Base-by-base conservation (phyloP, 2,888 invertebrate genomes). In the Caenorhabditis uteleia region DNA sequence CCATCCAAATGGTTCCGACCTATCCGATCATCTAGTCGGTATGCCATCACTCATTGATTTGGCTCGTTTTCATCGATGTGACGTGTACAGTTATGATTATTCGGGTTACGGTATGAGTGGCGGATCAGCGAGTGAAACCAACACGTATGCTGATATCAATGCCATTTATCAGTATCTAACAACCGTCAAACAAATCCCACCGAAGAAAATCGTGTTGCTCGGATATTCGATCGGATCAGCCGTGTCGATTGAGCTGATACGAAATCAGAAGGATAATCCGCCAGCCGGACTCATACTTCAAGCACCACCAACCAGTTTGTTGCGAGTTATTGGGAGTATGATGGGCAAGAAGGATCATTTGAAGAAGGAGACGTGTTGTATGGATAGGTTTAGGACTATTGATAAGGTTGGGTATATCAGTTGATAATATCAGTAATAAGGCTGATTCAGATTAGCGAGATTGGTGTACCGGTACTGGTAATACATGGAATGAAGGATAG, bases 171-270 rank as follows among this genome's bases (percentile, higher is more conserved):
- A 74, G 68, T 46, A 73, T 56, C 45, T 75, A 2, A 51, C 48
- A 6, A 42, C 48, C 4, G 53, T 44, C 14, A 53, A 50, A 26
- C 51, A 59, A 18, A 54, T 77, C 8, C 58, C 67, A 1, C 62
- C 69, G 7, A 60, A 53, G 18, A 48, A 62, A 14, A 43, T 78
- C 5, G 57, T 78, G 6, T 46, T 78, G 0, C 60, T 66, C 27
- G 78, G 78, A 20, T 74, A 57, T 43, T 73, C 74, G 2, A 75
- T 78, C 21, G 78, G 78, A 29, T 70, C 78, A 5, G 71, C 73
- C 2, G 74, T 71, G 1, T 56, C 71, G 6, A 60, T 77, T 2
- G 53, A 54, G 18, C 38, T 51, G 10, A 10, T 53, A 4, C 26
- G 50, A 12, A 43, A 44, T 1, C 42, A 49, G 12, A 18, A 46